Conservation (phyloP, 2,113 vertebrate species). For the Antigone vipio region DNA sequence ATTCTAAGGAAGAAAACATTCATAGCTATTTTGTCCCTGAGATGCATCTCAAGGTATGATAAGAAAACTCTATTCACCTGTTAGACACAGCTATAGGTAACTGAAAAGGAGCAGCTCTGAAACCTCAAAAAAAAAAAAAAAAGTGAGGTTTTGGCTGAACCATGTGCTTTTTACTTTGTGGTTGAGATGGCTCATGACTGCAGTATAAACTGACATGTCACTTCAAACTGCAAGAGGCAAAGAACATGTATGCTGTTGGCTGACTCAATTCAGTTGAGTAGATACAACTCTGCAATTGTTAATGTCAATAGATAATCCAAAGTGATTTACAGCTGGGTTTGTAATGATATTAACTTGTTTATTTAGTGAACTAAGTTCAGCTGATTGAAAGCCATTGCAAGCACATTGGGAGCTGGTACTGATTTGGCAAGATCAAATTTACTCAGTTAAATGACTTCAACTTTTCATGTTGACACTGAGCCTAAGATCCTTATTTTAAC, state of each 20-base stretch:
- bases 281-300: background rate
- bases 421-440: background rate
- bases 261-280: background rate
- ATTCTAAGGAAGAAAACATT: background rate
- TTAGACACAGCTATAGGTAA: background rate
- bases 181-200: background rate
- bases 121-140: background rate
- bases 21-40: background rate
- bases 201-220: background rate
- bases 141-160: background rate
- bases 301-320: background rate
- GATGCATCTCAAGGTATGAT: background rate
- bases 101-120: background rate
- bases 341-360: background rate
- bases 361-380: background rate
- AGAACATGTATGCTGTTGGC: background rate
- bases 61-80: background rate
- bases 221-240: background rate
- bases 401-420: background rate
- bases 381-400: background rate
- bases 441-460: background rate
- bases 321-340: background rate
- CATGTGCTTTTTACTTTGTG: background rate
- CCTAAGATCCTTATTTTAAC: background rate
- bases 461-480: background rate